These are phyloP conservation scores for Ceratina japonica DNA, from an alignment of 1,140 invertebrate genomes.

Conservation along the genomic window DNA sequence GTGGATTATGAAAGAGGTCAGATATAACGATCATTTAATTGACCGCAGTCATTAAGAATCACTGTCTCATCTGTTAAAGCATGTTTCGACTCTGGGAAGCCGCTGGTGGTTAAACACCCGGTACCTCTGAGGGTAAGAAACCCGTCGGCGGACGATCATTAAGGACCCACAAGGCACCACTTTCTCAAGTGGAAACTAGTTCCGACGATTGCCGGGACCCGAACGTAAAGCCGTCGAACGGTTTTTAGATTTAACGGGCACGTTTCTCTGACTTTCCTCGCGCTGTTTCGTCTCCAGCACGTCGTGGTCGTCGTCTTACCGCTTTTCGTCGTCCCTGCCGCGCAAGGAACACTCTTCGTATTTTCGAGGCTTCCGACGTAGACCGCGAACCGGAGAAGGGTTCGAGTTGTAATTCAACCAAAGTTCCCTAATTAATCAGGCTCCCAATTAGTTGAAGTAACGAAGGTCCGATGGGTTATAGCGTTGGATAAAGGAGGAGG, in stretches of 20 bases:
- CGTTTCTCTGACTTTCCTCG: not conserved
- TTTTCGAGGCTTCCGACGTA: constrained; percentile 50
- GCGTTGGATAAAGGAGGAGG: not conserved
- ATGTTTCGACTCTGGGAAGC: not conserved
- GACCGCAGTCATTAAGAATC: not conserved
- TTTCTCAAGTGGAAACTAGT: not conserved
- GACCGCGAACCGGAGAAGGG: constrained; percentile 34
- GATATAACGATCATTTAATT: no score
- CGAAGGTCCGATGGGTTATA: constrained; percentile 58
- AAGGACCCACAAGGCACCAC: not conserved
- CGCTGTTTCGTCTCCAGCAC: not conserved
- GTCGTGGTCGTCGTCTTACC: not conserved
- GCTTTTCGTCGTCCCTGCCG: no score
- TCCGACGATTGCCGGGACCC: not conserved
- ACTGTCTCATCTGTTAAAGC: not conserved
- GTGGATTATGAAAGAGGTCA: no score
- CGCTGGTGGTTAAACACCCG: not conserved
- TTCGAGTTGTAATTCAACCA: constrained; percentile 61
- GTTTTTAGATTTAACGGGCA: not conserved
- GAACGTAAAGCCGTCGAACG: not conserved
- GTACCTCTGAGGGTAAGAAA: not conserved
- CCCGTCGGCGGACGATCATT: not conserved
- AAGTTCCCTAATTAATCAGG: constrained; percentile 66
- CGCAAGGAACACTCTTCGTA: constrained; percentile 40
- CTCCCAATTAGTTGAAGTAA: constrained; percentile 62